Percentiles rank a stretch among this genome's conserved stretches.
Evolutionary conservation across 2,888 invertebrate genomes (phyloP).

Genomic region (Cotesia congregata): DNA sequence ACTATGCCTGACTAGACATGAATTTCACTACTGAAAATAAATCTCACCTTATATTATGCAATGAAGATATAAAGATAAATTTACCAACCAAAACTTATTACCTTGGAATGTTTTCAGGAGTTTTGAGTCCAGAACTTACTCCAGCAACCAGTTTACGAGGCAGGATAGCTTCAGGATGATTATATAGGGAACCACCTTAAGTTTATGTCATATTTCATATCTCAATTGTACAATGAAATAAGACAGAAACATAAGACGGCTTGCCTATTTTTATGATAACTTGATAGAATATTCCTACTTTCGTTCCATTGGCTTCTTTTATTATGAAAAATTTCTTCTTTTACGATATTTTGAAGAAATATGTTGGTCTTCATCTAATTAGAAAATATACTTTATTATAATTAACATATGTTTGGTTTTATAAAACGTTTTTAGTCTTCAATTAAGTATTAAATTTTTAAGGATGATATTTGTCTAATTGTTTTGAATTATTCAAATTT

Average conservation of each 20-base stretch:
- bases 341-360: slow-evolving; percentile 15
- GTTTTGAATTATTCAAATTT: too few species aligned
- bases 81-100: too few species aligned
- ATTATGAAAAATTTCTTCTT: slow-evolving; percentile 26
- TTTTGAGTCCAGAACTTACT: background rate
- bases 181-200: slow-evolving; percentile 70
- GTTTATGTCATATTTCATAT: slow-evolving; percentile 71
- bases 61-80: too few species aligned
- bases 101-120: too few species aligned
- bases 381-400: background rate
- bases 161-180: slow-evolving; percentile 52
- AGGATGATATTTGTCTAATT: too few species aligned
- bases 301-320: slow-evolving; percentile 23
- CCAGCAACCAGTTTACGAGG: background rate
- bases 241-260: slow-evolving; percentile 71
- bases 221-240: slow-evolving; percentile 69
- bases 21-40: slow-evolving; percentile 49
- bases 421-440: background rate
- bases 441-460: too few species aligned
- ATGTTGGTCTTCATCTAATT: slow-evolving; percentile 25
- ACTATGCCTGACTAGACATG: slow-evolving; percentile 47
- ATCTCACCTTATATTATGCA: too few species aligned
- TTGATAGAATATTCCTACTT: background rate
- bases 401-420: background rate
- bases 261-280: slow-evolving; percentile 61